These are phyloP conservation scores for Takifugu bimaculatus DNA, from an alignment of 2,113 vertebrate genomes.

Conservation along the genomic window DNA sequence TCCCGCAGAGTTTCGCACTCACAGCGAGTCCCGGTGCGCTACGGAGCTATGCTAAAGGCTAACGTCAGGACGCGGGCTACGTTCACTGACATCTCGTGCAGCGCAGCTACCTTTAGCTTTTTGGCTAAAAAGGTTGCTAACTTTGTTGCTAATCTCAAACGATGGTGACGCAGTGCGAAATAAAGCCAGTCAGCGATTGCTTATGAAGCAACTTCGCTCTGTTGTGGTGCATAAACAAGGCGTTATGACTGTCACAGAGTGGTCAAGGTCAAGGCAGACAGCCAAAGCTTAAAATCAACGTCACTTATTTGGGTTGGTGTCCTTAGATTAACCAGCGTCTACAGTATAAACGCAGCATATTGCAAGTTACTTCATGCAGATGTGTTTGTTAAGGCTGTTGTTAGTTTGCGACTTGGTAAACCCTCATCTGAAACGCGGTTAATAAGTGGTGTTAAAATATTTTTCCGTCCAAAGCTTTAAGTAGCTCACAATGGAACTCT, in stretches of 20 bases:
- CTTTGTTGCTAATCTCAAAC: constrained; percentile 2
- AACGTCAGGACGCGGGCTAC: constrained; percentile 9
- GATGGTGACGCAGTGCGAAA: no score
- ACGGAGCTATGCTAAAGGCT: constrained; percentile 41
- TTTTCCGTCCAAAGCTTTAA: not conserved
- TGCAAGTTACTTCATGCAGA: no score
- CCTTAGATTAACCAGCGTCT: no score
- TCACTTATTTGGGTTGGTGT: no score
- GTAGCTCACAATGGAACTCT: not conserved
- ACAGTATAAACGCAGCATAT: no score
- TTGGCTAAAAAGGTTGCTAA: constrained; percentile 26
- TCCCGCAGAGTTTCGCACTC: not conserved
- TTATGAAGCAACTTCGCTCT: no score
- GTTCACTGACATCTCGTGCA: not conserved
- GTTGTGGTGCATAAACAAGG: no score
- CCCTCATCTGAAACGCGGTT: no score
- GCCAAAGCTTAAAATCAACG: no score
- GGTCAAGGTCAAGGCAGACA: not conserved
- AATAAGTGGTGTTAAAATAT: not conserved
- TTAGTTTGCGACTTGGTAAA: no score
- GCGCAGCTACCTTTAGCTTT: constrained; percentile 29
- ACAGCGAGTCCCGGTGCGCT: constrained; percentile 30
- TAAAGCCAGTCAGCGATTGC: no score
- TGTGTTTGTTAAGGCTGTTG: no score
- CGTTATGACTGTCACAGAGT: not conserved